Base-by-base conservation (phyloP, 2,888 invertebrate species). In the Lymantria dispar region DNA sequence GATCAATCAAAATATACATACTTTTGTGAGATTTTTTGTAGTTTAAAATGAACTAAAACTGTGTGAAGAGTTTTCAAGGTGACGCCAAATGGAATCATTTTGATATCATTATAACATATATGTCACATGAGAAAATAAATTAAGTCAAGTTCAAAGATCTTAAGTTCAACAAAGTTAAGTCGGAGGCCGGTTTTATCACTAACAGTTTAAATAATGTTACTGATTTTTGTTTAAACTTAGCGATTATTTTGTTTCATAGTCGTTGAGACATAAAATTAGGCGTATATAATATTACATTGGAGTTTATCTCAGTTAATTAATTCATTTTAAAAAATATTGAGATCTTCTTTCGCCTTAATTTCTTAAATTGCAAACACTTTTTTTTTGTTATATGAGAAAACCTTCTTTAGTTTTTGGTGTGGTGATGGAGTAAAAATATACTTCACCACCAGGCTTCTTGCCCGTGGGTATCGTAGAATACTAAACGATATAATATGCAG, bases 261-360 rank as follows among this genome's bases (percentile, higher is more conserved):
- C 10, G 33, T 30, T 7, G 30, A 30, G 33, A 33, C 22, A 22
- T 53, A 22, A 39, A 47, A 53, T 52, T 51, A 47, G 33, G 33
- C 39, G 40, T 40, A 22, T 22, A 22, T 22, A 22, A 22, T 5
- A 5, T 22, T 22, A 22, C 22, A 22, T 22, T 22, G 22, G 5
- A 22, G 22, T 22, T n/a, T 5, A 22, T 2, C 22, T 3, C 5
- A 22, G 5, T 22, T 22, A 22, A 22, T 22, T 22, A 2, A 5
- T 22, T 22, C 5, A 22, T 22, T 22, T 22, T 22, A 2, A 3
- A 22, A 22, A 5, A 22, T 22, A 3, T 22, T 22, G 22, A n/a
- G n/a, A n/a, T n/a, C 22, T 22, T 22, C 5, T 3, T 22, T 22
- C 22, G n/a, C n/a, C n/a, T n/a, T n/a, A n/a, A n/a, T n/a, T n/a